These are phyloP conservation scores for Orchesella flavescens DNA, from an alignment of 2,888 invertebrate genomes.

Conservation along the genomic window DNA sequence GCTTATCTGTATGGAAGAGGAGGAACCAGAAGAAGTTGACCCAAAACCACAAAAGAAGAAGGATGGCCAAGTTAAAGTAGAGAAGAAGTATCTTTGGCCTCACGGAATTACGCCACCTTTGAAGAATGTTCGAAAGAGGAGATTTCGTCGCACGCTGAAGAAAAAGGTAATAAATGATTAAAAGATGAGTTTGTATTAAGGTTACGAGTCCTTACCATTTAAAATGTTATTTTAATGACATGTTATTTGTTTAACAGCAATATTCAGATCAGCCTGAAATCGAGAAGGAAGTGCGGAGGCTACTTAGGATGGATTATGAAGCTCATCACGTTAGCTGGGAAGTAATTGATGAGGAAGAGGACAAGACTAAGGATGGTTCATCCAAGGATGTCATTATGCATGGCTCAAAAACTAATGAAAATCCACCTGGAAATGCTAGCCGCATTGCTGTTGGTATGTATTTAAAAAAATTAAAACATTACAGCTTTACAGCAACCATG, in stretches of 20 bases:
- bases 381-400: conserved; percentile 70
- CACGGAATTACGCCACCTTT: conserved; percentile 97
- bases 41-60: conserved; percentile 84
- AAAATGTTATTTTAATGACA: no score
- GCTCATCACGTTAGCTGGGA: conserved; percentile 92
- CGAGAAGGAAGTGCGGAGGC: conserved; percentile 95
- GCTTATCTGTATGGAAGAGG: conserved; percentile 89
- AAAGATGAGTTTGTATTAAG: conserved; percentile 11
- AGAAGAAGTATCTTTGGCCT: conserved; percentile 94
- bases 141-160: conserved; percentile 94
- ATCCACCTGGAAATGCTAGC: conserved; percentile 57
- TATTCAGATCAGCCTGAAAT: conserved; percentile 98
- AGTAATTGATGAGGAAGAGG: conserved; percentile 89
- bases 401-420: conserved; percentile 71
- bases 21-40: conserved; percentile 87
- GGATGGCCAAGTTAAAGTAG: conserved; percentile 87
- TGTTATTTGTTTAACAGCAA: no score
- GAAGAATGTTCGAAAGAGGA: conserved; percentile 92
- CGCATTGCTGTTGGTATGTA: conserved; percentile 64
- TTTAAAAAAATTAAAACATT: no score
- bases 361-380: conserved; percentile 75
- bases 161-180: conserved; percentile 81
- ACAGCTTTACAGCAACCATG: no score
- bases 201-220: no score
- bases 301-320: conserved; percentile 93